Base-by-base conservation (phyloP, 1,140 invertebrate species). In the Habropoda laboriosa region DNA sequence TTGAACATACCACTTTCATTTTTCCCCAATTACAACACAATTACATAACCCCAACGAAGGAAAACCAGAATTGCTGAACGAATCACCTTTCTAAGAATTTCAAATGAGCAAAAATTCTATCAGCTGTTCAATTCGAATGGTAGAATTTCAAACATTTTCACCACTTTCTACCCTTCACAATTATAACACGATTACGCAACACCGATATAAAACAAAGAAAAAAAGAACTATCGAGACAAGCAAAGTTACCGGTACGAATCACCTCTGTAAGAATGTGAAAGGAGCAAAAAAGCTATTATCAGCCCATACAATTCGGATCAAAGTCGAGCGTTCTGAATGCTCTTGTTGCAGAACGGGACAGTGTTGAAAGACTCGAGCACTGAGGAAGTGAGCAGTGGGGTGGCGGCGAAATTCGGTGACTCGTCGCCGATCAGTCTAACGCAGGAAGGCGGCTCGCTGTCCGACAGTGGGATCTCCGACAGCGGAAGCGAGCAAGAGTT, bases 391-490 rank as follows among this genome's bases (percentile, higher is more conserved):
- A 79, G 81, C 55, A 76, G 82, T 24, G 83, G 68, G 8, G 49
- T 24, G 24, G 16, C 72, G 38, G 55, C 68, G 45, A 91, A 92
- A 61, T 92, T 90, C 79, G 75, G 64, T 13, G 89, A 88, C 60
- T 79, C 88, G 3, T 71, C 87, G 0, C 72, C 89, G 32, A 89
- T 85, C 70, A 88, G 79, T 77, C 71, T 89, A 32, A 79, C 72
- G 57, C 86, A 92, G 72, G 92, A 93, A 16, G 95, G 95, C 85
- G 95, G 95, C 10, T 96, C 95, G 0, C 91, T 95, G 13, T 96
- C 96, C 13, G 96, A 96, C 89, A 96, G 95, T 47, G 96, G 96
- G 32, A 96, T 96, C 64, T 97, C 96, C 0, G 96, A 96, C 88
- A 96, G 95, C 81, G 96, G 96, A 38, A 96, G 96, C 30, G 96